These are phyloP conservation scores for Shinisaurus crocodilurus DNA, from an alignment of 2,113 vertebrate species.

Conservation along the genomic window DNA sequence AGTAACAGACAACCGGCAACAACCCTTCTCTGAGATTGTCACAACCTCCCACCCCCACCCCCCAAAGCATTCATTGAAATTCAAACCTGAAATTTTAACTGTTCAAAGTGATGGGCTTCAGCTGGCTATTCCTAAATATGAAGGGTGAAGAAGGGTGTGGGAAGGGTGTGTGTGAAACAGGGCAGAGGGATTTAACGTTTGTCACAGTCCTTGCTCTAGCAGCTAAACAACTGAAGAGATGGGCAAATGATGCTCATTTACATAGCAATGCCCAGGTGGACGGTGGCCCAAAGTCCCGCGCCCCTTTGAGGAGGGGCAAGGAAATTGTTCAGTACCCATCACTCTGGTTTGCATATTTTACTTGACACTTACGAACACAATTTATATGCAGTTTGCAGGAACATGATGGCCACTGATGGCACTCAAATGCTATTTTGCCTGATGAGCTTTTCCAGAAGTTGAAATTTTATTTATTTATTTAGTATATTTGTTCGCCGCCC, in stretches of 20 bases:
- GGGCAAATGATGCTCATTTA: not conserved
- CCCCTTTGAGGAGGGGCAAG: not conserved
- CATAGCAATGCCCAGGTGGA: not conserved
- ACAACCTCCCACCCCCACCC: constrained; percentile 35
- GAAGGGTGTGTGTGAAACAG: not conserved
- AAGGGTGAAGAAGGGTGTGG: constrained; percentile 15
- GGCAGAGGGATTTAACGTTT: not conserved
- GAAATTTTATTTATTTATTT: no score
- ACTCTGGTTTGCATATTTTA: not conserved
- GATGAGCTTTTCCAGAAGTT: not conserved
- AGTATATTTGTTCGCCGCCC: no score
- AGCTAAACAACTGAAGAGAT: constrained; percentile 48
- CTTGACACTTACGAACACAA: not conserved
- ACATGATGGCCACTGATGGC: not conserved
- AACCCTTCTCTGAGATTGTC: constrained; percentile 60
- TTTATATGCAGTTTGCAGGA: not conserved
- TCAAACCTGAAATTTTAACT: constrained; percentile 60
- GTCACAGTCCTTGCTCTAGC: constrained; percentile 39
- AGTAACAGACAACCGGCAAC: constrained; percentile 71
- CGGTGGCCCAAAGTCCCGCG: not conserved
- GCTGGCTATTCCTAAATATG: constrained; percentile 45
- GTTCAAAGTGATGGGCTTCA: constrained; percentile 61
- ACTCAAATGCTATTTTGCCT: not conserved
- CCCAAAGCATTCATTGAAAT: constrained; percentile 57
- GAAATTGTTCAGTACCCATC: not conserved